Percentiles rank a stretch among this genome's conserved stretches.
phyloP scores from a whole-genome alignment of 2,888 invertebrate genomes.

The Steinernema carpocapsae region DNA sequence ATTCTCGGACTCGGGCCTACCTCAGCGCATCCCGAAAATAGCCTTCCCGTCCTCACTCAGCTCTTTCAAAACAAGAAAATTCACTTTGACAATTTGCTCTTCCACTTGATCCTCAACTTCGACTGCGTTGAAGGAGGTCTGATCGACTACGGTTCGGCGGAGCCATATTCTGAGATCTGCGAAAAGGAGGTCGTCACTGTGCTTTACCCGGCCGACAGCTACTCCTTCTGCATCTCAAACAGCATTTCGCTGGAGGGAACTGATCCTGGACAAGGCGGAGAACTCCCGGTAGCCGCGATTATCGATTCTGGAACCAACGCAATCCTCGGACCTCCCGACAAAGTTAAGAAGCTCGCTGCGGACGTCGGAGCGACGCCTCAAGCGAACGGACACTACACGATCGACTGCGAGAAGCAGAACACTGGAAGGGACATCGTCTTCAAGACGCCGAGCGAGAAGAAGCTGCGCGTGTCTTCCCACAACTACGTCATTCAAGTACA shows the following conservation, averaged over 20 bases:
- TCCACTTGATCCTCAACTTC: background rate
- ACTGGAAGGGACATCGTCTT: background rate
- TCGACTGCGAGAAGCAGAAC: background rate
- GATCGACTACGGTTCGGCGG: conserved; percentile 1
- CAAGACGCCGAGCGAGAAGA: background rate
- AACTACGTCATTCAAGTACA: background rate
- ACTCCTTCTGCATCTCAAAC: background rate
- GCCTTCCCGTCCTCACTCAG: background rate
- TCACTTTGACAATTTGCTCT: background rate
- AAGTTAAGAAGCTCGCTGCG: background rate
- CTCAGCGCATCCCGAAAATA: too few relatives aligned
- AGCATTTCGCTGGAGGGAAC: background rate
- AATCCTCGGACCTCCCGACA: background rate
- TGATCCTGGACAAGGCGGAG: background rate
- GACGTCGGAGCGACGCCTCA: background rate
- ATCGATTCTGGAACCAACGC: background rate
- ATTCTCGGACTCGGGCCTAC: too few relatives aligned
- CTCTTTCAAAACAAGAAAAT: background rate
- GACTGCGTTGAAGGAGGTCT: background rate
- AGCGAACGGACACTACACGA: background rate
- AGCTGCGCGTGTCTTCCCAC: background rate
- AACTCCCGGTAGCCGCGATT: background rate
- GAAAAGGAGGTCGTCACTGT: background rate
- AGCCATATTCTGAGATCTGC: background rate
- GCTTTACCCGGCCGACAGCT: background rate